Base-by-base conservation (phyloP, 2,113 vertebrate species). In the Nibea coibor region DNA sequence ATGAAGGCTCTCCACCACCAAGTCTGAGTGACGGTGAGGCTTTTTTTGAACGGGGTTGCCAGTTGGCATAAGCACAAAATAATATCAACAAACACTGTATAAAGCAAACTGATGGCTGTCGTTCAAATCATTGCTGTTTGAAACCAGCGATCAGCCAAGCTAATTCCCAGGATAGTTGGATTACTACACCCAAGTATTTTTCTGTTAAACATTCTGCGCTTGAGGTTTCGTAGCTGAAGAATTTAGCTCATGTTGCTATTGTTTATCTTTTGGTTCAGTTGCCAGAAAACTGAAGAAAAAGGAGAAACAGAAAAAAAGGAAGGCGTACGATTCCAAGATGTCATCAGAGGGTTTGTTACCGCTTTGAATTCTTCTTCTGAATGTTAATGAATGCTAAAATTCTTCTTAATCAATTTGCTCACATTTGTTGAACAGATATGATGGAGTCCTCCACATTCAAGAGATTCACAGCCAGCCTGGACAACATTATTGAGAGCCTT, bases 401-500 rank as follows among this genome's bases (percentile, higher is more conserved):
- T 45, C 63, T 22, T 50, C 50, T 47, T 50, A 58, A 71, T 53
- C 16, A 14, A 10, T 24, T 28, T 67, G 2, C 58, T 39, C 24
- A 10, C 1, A 3, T 84, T 80, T 28, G 22, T 69, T 67, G 31
- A 14, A 78, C 74, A 98, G 98, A 99, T 96, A 95, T 96, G 95
- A 96, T 98, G 96, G 98, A 99, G 92, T 99, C 98, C 48, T 98
- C 98, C 4, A 96, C 97, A 42, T 99, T 97, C 90, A 99, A 98
- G 87, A 96, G 97, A 63, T 99, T 99, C 91, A 93, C 94, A 54
- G 94, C 95, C 72, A 96, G 94, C n/a, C 84, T 99, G 86, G 97
- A 99, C 92, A 97, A 94, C 89, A 97, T 98, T 88, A 94, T 99
- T 73, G 97, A 99, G 89, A 98, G 94, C 80, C 93, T 99, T 8